These are phyloP conservation scores for Scatophagus argus DNA, from an alignment of 2,113 vertebrate genomes.

Conservation along the genomic window DNA sequence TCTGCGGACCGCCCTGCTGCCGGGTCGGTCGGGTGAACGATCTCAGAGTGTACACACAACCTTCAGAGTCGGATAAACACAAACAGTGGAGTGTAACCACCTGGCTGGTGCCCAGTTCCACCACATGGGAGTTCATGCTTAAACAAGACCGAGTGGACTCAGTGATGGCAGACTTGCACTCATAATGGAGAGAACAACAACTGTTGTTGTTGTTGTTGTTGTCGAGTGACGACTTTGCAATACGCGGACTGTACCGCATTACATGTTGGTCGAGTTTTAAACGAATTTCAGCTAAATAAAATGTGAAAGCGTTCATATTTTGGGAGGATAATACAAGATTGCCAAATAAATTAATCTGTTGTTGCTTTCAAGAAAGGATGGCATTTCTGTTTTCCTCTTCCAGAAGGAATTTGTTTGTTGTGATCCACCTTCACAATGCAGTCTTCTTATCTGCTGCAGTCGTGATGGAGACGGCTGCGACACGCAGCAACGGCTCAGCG, in stretches of 20 bases:
- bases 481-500: background rate
- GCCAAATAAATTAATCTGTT: background rate
- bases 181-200: background rate
- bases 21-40: slow-evolving; percentile 37
- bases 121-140: slow-evolving; percentile 8
- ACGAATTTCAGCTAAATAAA: background rate
- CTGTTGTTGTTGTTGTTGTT: background rate
- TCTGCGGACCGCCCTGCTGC: slow-evolving; percentile 11
- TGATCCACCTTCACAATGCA: background rate
- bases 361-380: too few relatives aligned
- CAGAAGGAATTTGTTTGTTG: background rate
- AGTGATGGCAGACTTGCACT: background rate
- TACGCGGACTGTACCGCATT: too few relatives aligned
- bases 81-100: slow-evolving; percentile 31
- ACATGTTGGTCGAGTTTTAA: background rate
- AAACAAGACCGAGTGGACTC: background rate
- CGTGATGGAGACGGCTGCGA: background rate
- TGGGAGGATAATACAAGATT: background rate
- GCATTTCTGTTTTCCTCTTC: background rate
- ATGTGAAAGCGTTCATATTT: background rate
- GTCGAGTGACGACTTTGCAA: background rate
- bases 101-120: slow-evolving; percentile 22
- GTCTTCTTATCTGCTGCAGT: background rate
- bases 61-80: slow-evolving; percentile 46
- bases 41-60: slow-evolving; percentile 24